Evolutionary conservation across 2,888 invertebrate species (phyloP).

Genomic region (Tetragonula carbonaria): DNA sequence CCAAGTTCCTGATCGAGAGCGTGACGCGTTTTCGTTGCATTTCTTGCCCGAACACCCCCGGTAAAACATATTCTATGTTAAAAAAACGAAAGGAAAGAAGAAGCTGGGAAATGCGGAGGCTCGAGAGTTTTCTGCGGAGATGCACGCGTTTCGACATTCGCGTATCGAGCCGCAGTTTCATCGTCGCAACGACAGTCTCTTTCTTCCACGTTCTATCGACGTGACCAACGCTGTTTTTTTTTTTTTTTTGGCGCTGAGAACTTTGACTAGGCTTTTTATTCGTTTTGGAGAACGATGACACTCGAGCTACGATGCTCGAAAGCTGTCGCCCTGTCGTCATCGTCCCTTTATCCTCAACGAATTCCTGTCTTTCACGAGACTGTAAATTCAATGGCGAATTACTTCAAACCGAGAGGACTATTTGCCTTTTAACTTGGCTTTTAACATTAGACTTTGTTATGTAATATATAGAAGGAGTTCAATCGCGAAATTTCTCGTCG

Average conservation of each 20-base stretch:
- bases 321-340: background rate
- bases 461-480: no score
- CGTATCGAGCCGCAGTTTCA: slow-evolving; percentile 5
- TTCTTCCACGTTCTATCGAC: no score
- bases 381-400: background rate
- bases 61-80: no score
- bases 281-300: background rate
- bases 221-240: slow-evolving; percentile 2
- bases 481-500: no score
- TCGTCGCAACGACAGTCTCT: slow-evolving; percentile 14
- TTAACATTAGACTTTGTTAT: no score
- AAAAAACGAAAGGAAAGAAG: background rate
- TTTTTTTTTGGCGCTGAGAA: background rate
- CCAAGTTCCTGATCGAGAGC: no score
- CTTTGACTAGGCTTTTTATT: slow-evolving; percentile 10
- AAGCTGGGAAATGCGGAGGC: slow-evolving; percentile 35
- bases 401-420: background rate
- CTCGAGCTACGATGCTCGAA: background rate
- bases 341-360: background rate
- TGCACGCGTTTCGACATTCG: slow-evolving; percentile 38
- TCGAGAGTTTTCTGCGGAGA: slow-evolving; percentile 29
- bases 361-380: slow-evolving; percentile 1
- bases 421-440: no score
- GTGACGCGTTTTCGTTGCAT: no score
- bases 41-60: no score